Evolutionary conservation across 2,113 vertebrate species (phyloP), one percentile per base, ranked within the genome.

Genomic region (Pterocles gutturalis): DNA sequence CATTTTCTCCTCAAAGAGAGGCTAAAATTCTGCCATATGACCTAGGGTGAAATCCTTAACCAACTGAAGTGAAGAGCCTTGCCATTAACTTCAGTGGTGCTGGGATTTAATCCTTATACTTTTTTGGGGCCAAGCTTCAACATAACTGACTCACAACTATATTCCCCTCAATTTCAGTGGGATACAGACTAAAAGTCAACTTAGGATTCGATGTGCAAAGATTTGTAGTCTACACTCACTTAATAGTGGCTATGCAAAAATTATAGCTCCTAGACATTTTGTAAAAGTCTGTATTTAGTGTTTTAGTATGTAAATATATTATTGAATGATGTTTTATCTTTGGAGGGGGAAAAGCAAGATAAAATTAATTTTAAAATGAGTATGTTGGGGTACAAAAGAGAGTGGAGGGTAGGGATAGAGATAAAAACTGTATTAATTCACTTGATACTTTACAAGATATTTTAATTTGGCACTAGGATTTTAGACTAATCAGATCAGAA

Each of bases 1-100:
- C 90, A 97, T 97, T 98, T 97, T 97, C 64, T 95, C 61, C 82
- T 97, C 93, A 96, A 96, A 97, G 12, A 96, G 64, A 93, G 90
- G 80, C 70, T 94, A 80, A 36, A 93, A 60, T 92, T 92, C 57
- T 98, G 94, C 82, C 76, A 60, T 53, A 58, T 13, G 58, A 90
- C 83, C 87, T 51, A 66, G 36, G 66, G 66, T 96, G 73, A 92
- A 95, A 91, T 91, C 36, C 36, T 85, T 73, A 70, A 64, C 69
- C 31, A 64, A 10, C 5, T 33, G 80, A 89, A 67, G 34, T 48
- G 45, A 67, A 85, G 58, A 81, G 4, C 7, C 53, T 72, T 87
- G 45, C 19, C 80, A 29, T 38, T 90, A 92, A 73, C 38, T 90
- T 87, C 51, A 33, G 19, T 17, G 41, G 82, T 25, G 38, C 49